phyloP scores from a whole-genome alignment of 2,888 invertebrate species.

The Dexiosoma caninum region DNA sequence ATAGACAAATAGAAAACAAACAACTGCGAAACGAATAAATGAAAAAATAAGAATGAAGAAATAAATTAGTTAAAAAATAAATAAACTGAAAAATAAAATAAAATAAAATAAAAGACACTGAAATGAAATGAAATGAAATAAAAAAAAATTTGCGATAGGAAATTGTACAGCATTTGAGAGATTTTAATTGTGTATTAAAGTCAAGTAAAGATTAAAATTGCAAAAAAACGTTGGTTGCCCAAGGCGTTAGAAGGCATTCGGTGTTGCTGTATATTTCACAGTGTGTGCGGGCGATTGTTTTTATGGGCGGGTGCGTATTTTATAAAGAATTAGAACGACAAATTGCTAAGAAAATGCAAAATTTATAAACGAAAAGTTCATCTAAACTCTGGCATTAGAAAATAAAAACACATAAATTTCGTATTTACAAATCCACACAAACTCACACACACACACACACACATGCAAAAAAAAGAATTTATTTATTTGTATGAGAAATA shows the following conservation, averaged over 20 bases:
- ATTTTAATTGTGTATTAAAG: constrained; percentile 46
- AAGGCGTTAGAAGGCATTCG: not conserved
- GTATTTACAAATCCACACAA: not conserved
- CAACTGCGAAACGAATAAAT: not conserved
- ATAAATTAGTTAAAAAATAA: not conserved
- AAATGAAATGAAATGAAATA: not conserved
- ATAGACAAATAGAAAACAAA: too few relatives aligned
- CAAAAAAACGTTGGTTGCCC: not conserved
- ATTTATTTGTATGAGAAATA: too few relatives aligned
- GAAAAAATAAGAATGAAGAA: not conserved
- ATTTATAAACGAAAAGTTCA: constrained; percentile 34
- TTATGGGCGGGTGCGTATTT: not conserved
- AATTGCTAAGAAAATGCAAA: constrained; percentile 8
- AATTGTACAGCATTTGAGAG: constrained; percentile 16
- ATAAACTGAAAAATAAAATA: constrained; percentile 5
- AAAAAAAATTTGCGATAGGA: not conserved
- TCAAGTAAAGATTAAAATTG: constrained; percentile 38
- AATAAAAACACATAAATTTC: constrained; percentile 18
- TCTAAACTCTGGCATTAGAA: constrained; percentile 52
- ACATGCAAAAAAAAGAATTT: not conserved
- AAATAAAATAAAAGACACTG: not conserved
- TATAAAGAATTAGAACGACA: not conserved
- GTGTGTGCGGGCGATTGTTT: not conserved
- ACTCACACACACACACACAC: not conserved
- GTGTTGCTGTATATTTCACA: too few relatives aligned